Percentiles rank a stretch among this genome's conserved stretches.
Conservation (phyloP, 2,888 invertebrate genomes). For the Scaptomyza polygonia region DNA sequence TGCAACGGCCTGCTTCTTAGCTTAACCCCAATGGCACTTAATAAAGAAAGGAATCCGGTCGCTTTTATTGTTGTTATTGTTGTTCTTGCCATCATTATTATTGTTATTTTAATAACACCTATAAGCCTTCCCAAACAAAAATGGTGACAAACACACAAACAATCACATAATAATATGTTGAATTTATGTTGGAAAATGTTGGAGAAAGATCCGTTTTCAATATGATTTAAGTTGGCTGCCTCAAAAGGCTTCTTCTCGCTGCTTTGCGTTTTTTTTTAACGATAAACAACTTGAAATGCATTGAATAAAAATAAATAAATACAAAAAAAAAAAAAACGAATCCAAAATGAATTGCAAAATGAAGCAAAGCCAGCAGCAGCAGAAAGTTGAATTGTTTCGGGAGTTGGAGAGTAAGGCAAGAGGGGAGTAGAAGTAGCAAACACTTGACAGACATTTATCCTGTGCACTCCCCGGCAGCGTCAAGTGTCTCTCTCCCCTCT, state of each 20-base stretch:
- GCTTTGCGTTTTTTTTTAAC: slow-evolving; percentile 51
- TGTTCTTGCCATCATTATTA: slow-evolving; percentile 53
- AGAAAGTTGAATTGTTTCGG: not conserved
- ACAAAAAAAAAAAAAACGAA: slow-evolving; percentile 19
- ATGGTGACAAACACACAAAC: slow-evolving; percentile 7
- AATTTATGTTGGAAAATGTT: too few relatives aligned
- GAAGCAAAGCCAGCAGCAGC: slow-evolving; percentile 5
- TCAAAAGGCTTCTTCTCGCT: slow-evolving; percentile 14
- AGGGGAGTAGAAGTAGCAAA: slow-evolving; percentile 8
- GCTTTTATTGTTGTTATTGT: slow-evolving; percentile 3
- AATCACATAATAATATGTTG: slow-evolving; percentile 39
- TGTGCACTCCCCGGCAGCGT: slow-evolving; percentile 37
- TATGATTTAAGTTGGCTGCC: slow-evolving; percentile 67
- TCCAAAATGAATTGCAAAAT: slow-evolving; percentile 28
- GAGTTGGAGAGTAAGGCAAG: not conserved
- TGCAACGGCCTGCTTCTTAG: slow-evolving; percentile 20
- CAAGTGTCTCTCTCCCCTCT: slow-evolving; percentile 28
- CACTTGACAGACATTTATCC: slow-evolving; percentile 59
- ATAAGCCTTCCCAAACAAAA: slow-evolving; percentile 33
- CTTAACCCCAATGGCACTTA: slow-evolving; percentile 54
- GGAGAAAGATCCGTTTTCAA: slow-evolving; percentile 38
- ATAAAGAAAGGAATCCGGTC: slow-evolving; percentile 56
- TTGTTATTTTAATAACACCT: slow-evolving; percentile 77
- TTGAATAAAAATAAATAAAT: slow-evolving; percentile 43
- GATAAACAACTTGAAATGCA: slow-evolving; percentile 77